These are phyloP conservation scores for Copidosoma aretas DNA, from an alignment of 2,888 invertebrate genomes.

Conservation along the genomic window DNA sequence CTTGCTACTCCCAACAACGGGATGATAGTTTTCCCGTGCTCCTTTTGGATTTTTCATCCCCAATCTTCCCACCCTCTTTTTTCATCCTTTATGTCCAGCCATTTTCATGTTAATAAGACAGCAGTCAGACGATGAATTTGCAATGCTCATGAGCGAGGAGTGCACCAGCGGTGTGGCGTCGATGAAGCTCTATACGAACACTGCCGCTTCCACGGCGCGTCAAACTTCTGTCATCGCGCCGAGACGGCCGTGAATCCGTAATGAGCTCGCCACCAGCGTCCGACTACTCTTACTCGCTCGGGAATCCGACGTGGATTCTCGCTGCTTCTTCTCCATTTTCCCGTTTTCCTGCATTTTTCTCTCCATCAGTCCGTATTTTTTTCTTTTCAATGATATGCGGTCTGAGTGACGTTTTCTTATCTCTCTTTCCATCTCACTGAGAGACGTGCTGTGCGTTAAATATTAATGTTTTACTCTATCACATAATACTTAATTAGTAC, in stretches of 20 bases:
- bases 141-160: constrained; percentile 42
- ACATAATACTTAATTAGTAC: no score
- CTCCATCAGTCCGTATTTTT: constrained; percentile 1
- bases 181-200: constrained; percentile 6
- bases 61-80: constrained; percentile 6
- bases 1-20: constrained; percentile 24
- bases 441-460: no score
- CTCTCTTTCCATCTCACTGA: no score
- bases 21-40: no score
- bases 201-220: no score
- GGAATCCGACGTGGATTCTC: not conserved
- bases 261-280: not conserved
- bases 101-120: constrained; percentile 46
- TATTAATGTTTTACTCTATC: no score
- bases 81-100: constrained; percentile 23
- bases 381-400: no score
- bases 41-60: no score
- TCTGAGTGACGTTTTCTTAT: no score
- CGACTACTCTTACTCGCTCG: no score
- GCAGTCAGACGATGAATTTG: constrained; percentile 36
- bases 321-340: not conserved
- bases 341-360: not conserved
- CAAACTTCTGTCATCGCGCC: not conserved
- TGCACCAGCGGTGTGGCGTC: not conserved
- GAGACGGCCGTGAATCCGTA: not conserved